Percentiles rank a stretch among this genome's conserved stretches.
Conservation (phyloP, 2,113 vertebrate species). For the Phalacrocorax carbo region DNA sequence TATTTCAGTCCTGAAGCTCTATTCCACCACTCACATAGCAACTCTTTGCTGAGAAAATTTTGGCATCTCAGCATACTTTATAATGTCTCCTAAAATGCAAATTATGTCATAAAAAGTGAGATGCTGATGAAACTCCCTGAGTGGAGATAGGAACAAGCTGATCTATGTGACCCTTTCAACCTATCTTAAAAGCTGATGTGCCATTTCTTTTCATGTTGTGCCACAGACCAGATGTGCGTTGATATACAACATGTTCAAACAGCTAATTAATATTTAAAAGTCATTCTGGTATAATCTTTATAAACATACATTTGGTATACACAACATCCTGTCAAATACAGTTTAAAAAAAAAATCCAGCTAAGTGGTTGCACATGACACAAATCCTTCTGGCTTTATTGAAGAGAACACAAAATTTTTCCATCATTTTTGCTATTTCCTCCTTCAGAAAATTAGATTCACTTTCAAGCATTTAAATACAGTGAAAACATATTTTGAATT, state of each 20-base stretch:
- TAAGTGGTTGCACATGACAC: not conserved
- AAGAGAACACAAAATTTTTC: not conserved
- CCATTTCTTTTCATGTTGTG: constrained; percentile 42
- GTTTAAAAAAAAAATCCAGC: not conserved
- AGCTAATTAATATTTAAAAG: constrained; percentile 59
- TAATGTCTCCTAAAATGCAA: not conserved
- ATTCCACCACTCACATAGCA: not conserved
- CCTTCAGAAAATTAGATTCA: not conserved
- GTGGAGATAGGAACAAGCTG: not conserved
- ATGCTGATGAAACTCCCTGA: not conserved
- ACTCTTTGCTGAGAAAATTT: not conserved
- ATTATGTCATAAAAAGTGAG: not conserved
- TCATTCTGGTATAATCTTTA: not conserved
- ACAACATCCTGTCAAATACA: not conserved
- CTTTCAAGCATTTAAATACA: not conserved
- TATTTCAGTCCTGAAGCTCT: not conserved
- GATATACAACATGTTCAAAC: constrained; percentile 20
- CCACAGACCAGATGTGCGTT: constrained; percentile 54
- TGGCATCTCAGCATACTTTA: not conserved
- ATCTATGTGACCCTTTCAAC: constrained; percentile 27
- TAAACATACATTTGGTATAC: constrained; percentile 1
- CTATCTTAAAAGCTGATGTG: constrained; percentile 19
- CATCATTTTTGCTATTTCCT: not conserved
- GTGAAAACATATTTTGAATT: not conserved
- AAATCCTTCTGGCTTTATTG: not conserved